Percentiles rank a stretch among this genome's conserved stretches.
These are phyloP conservation scores for Crotophaga sulcirostris DNA, from an alignment of 2,113 vertebrate species.

Conservation along the genomic window DNA sequence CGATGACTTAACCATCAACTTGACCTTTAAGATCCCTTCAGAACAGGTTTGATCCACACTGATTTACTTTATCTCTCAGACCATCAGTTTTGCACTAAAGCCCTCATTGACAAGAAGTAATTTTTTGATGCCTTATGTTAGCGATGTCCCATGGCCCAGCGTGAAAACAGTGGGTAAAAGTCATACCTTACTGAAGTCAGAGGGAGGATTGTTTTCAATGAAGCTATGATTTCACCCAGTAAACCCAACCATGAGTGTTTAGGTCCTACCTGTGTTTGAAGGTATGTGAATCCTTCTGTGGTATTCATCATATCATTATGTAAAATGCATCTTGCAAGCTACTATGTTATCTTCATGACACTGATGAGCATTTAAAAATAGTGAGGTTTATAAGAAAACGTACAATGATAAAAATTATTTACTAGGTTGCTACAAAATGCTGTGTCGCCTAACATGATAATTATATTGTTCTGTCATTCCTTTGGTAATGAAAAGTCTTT, in stretches of 20 bases:
- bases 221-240: background rate
- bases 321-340: background rate
- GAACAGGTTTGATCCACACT: slow-evolving; percentile 23
- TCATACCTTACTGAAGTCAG: background rate
- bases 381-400: slow-evolving; percentile 14
- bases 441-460: background rate
- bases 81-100: slow-evolving; percentile 20
- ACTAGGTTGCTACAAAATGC: slow-evolving; percentile 19
- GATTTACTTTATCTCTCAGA: slow-evolving; percentile 35
- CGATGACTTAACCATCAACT: slow-evolving; percentile 1
- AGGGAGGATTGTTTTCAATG: background rate
- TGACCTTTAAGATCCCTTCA: slow-evolving; percentile 45
- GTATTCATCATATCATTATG: background rate
- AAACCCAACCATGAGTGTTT: background rate
- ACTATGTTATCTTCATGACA: background rate
- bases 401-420: slow-evolving; percentile 20
- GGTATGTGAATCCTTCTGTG: background rate
- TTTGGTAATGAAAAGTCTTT: slow-evolving; percentile 24
- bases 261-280: background rate
- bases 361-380: slow-evolving; percentile 30
- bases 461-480: slow-evolving; percentile 28
- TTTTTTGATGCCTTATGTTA: slow-evolving; percentile 10
- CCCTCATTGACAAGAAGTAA: background rate
- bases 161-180: background rate
- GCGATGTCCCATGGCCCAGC: background rate